Evolutionary conservation across 2,113 vertebrate species (phyloP).

Genomic region (Zosterops pallidus): DNA sequence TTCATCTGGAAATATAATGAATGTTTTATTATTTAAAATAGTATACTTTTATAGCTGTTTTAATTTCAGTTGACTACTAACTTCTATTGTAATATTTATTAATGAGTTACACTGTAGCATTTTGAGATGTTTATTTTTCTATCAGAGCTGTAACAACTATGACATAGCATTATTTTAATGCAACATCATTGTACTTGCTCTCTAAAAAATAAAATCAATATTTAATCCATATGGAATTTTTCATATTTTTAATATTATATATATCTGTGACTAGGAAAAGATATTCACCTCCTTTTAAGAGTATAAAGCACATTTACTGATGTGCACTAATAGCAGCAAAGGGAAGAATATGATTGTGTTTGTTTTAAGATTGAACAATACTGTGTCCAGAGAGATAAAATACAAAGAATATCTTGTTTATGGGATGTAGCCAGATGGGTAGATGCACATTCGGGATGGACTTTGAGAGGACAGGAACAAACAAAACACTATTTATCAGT

Average conservation of each 20-base stretch:
- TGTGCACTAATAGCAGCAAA: neutral
- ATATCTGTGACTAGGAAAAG: neutral
- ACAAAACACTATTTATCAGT: neutral
- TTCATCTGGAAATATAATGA: constrained; percentile 48
- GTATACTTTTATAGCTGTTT: constrained; percentile 54
- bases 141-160: constrained; percentile 70
- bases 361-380: neutral
- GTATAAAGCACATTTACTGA: neutral
- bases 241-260: constrained; percentile 6
- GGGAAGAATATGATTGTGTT: neutral
- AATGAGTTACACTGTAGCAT: constrained; percentile 71
- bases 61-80: constrained; percentile 74
- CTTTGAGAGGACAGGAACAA: neutral
- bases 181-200: constrained; percentile 61
- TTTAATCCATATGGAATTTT: constrained; percentile 44
- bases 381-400: neutral
- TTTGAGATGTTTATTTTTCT: constrained; percentile 77
- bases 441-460: neutral
- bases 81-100: constrained; percentile 75
- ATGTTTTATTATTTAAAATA: constrained; percentile 68
- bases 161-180: constrained; percentile 70
- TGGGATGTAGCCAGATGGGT: neutral
- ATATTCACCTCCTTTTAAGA: neutral
- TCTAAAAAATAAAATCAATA: constrained; percentile 64
- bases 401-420: neutral